These are phyloP conservation scores for Phocides pigmalion DNA, from an alignment of 1,140 invertebrate genomes.

Conservation along the genomic window DNA sequence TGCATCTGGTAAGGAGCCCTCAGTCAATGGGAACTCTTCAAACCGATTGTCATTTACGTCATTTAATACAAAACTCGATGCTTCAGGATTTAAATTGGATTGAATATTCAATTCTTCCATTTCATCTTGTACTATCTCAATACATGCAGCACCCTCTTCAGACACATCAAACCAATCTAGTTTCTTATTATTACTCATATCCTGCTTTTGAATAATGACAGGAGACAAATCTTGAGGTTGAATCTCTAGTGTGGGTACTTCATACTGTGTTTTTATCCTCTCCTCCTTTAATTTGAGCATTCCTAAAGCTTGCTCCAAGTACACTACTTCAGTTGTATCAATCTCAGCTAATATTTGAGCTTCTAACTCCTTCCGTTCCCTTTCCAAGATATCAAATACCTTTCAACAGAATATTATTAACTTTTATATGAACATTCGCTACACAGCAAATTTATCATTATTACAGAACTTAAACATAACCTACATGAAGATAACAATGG, in stretches of 20 bases:
- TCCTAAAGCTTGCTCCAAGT: slow-evolving; percentile 90
- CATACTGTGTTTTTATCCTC: slow-evolving; percentile 50
- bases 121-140: slow-evolving; percentile 56
- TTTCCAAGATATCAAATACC: slow-evolving; percentile 86
- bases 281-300: slow-evolving; percentile 65
- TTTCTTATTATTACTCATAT: slow-evolving; percentile 54
- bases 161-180: slow-evolving; percentile 76
- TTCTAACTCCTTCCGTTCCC: slow-evolving; percentile 89
- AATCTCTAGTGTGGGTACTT: slow-evolving; percentile 37
- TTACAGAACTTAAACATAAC: too few relatives aligned
- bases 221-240: slow-evolving; percentile 40
- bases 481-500: neutral
- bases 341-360: slow-evolving; percentile 86
- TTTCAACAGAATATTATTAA: slow-evolving; percentile 39
- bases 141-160: slow-evolving; percentile 62
- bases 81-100: slow-evolving; percentile 63
- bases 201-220: slow-evolving; percentile 68
- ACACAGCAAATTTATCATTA: neutral
- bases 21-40: slow-evolving; percentile 60
- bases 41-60: slow-evolving; percentile 47
- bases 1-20: slow-evolving; percentile 39
- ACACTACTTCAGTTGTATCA: slow-evolving; percentile 92
- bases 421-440: neutral
- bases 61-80: slow-evolving; percentile 51
- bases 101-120: slow-evolving; percentile 55